Percentiles rank a stretch among this genome's conserved stretches.
Conservation (phyloP, 2,888 invertebrate species). For the Aelia acuminata region DNA sequence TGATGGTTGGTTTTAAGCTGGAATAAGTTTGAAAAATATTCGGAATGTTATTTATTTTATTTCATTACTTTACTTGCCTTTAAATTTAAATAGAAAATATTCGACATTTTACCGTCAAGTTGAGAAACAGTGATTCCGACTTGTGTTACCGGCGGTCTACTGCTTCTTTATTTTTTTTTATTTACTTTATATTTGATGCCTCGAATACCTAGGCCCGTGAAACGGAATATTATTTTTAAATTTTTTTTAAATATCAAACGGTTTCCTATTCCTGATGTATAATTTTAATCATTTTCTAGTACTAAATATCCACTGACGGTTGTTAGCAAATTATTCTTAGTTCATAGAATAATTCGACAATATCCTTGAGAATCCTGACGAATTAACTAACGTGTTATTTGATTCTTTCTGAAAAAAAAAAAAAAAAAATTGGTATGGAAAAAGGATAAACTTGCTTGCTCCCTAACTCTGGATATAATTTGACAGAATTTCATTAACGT, state of each 20-base stretch:
- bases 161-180: not conserved
- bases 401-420: not conserved
- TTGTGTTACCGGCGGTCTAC: not conserved
- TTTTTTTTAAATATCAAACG: not conserved
- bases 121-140: not conserved
- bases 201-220: not conserved
- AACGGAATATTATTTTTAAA: not conserved
- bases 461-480: not conserved
- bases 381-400: not conserved
- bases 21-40: not conserved
- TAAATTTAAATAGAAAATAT: not conserved
- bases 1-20: not conserved
- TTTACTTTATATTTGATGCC: not conserved
- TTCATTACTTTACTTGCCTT: not conserved
- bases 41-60: not conserved
- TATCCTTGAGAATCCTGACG: not conserved
- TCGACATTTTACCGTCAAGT: not conserved
- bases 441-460: not conserved
- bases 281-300: not conserved
- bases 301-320: not conserved
- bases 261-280: not conserved
- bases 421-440: not conserved
- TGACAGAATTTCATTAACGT: conserved; percentile 1
- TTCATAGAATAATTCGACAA: not conserved
- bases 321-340: not conserved